phyloP scores from a whole-genome alignment of 2,113 vertebrate species.

The Lycaon pictus region DNA sequence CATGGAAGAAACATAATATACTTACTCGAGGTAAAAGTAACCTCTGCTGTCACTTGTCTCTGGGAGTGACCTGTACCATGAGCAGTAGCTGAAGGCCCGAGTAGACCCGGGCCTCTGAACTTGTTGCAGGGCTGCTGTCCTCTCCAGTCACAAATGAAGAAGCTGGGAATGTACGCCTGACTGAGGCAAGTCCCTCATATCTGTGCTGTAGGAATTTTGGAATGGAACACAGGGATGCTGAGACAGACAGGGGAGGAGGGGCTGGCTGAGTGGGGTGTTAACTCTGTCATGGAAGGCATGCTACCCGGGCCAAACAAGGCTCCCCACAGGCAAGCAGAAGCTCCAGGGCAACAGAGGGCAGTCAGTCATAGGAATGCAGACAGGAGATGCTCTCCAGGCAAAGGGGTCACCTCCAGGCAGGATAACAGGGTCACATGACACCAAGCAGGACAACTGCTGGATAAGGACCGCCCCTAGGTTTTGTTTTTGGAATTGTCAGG shows the following conservation, averaged over 20 bases:
- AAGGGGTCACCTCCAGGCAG: background rate
- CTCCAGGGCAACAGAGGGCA: background rate
- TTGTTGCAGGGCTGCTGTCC: accelerated
- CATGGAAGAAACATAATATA: background rate
- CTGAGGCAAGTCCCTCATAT: background rate
- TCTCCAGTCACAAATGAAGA: background rate
- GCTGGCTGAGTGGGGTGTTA: accelerated
- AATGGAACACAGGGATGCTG: background rate
- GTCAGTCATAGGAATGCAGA: background rate
- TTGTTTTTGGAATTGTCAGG: background rate
- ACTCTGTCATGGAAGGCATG: background rate
- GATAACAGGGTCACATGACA: too few relatives aligned
- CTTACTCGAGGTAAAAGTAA: background rate
- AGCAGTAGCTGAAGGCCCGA: too few relatives aligned
- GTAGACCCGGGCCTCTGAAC: background rate
- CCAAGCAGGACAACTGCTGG: background rate
- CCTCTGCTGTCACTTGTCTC: background rate
- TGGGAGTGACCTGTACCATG: accelerated
- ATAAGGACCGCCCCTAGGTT: background rate
- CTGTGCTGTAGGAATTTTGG: background rate
- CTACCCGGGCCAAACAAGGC: too few relatives aligned
- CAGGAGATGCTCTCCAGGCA: background rate
- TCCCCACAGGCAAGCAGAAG: accelerated
- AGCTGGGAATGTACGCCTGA: background rate
- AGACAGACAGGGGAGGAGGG: background rate